Base-by-base conservation (phyloP, 2,888 invertebrate genomes). In the Proisotoma minuta region DNA sequence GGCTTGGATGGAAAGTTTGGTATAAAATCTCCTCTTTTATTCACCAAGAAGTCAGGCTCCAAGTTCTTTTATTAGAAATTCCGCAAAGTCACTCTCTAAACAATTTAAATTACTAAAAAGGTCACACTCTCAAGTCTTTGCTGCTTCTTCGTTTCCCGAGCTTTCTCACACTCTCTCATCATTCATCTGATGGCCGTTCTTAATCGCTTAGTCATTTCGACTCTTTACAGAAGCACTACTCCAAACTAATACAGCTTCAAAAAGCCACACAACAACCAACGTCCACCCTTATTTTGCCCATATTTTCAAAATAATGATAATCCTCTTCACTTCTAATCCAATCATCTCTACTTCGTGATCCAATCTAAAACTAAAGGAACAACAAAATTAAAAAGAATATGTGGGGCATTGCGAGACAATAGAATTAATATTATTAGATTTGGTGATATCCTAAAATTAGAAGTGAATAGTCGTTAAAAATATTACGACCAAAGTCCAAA, bases 41-140 rank as follows among this genome's bases (percentile, higher is more conserved):
- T 54, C 54, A 54, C 54, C 34, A 68, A 68, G 68, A 65, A 68
- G 68, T 65, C 65, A 68, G 65, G 63, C 63, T 65, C 49, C 54
- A 54, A 29, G 59, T 53, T 69, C 69, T 64, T 69, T 69, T 69
- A 69, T 69, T 60, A 66, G 59, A 60, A 69, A 69, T 69, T 69
- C 69, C 69, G 69, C 69, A 66, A 69, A 69, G 69, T 69, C 69
- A 69, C 66, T 69, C 69, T 69, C 69, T 66, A 64, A 69, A 69
- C 66, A 69, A 69, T 69, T 69, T 66, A 66, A 52, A 64, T 60
- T 66, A 69, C 66, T 66, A 69, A 69, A 69, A 69, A 66, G 69
- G 66, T 66, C 66, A 66, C n/a, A n/a, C 66, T 64, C 56, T 61
- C 29, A 52, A 39, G n/a, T 56, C 49, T 43, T 34, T 28, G 29